Conservation (phyloP, 2,888 invertebrate species). For the Melipona beecheii region DNA sequence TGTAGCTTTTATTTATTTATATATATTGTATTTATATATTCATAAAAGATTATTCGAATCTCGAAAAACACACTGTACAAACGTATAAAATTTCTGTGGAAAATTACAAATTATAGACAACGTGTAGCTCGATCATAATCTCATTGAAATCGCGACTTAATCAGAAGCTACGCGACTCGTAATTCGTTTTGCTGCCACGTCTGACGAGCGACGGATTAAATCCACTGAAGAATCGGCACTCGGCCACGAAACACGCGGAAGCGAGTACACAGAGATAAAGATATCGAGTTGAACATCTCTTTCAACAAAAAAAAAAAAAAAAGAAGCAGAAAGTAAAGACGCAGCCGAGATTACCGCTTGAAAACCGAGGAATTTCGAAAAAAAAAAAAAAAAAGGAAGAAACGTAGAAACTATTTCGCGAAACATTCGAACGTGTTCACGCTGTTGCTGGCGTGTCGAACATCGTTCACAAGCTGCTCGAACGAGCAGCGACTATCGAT, state of each 20-base stretch:
- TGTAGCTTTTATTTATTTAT: no score
- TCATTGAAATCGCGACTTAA: background rate
- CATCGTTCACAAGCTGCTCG: constrained; percentile 8
- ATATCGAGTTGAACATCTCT: background rate
- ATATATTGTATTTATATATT: no score
- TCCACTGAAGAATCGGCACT: background rate
- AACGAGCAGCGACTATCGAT: constrained; percentile 14
- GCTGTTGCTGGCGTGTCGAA: background rate
- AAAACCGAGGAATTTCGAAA: background rate
- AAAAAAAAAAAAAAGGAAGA: background rate
- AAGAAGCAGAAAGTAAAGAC: background rate
- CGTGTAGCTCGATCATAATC: background rate
- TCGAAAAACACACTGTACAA: no score
- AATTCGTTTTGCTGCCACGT: background rate
- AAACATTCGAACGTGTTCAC: background rate
- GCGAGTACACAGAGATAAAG: background rate
- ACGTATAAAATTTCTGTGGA: no score
- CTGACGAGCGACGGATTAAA: background rate
- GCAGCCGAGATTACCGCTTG: background rate
- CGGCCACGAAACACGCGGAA: no score
- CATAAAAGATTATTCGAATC: no score
- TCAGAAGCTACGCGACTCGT: background rate
- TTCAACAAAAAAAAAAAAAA: background rate
- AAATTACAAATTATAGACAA: background rate
- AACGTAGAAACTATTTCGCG: background rate